phyloP scores from a whole-genome alignment of 2,113 vertebrate genomes.

The Phyllostomus hastatus region DNA sequence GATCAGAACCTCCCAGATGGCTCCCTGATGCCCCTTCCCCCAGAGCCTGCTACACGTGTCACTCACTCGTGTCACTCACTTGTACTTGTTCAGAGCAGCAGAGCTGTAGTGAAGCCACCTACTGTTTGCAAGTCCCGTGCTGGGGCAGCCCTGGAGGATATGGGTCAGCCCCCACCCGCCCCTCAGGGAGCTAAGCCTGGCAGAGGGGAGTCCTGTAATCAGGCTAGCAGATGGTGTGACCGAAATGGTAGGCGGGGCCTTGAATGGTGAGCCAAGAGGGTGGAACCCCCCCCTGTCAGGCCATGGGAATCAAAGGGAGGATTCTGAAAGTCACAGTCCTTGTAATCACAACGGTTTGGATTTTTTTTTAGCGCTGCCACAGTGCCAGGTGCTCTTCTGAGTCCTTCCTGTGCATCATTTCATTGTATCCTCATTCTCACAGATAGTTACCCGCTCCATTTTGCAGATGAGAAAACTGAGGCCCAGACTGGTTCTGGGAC shows the following conservation, averaged over 20 bases:
- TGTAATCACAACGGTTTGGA: not conserved
- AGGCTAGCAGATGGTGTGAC: not conserved
- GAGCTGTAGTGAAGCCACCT: not conserved
- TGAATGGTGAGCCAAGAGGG: not conserved
- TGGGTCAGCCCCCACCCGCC: not conserved
- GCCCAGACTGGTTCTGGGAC: not conserved
- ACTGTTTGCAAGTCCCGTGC: not conserved
- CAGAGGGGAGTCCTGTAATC: not conserved
- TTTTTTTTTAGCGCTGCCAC: not conserved
- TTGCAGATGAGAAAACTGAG: not conserved
- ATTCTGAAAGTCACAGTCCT: not conserved
- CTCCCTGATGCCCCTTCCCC: not conserved
- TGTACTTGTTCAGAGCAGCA: not conserved
- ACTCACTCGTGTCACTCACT: not conserved
- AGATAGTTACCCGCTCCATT: not conserved
- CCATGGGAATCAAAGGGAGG: not conserved
- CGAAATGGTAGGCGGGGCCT: not conserved
- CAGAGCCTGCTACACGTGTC: not conserved
- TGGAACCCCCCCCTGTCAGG: not conserved
- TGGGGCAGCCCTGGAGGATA: not conserved
- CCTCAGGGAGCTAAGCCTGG: not conserved
- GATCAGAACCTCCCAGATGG: not conserved
- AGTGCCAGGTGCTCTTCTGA: not conserved
- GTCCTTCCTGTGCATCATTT: fast-evolving
- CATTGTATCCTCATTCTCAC: not conserved